Conservation (phyloP, 2,888 invertebrate species). For the Thereva nobilitata region DNA sequence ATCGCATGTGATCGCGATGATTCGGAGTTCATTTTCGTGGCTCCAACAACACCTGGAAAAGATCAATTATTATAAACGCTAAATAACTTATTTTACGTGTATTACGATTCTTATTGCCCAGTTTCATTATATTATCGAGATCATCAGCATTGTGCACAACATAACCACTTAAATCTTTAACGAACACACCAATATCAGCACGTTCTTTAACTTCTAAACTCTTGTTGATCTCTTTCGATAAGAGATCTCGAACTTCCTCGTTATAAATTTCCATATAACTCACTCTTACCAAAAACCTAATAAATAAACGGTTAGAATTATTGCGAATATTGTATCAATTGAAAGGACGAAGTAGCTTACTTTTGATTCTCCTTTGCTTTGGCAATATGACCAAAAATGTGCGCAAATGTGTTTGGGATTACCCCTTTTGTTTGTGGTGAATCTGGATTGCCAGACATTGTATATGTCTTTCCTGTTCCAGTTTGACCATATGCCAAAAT, state of each 20-base stretch:
- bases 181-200: conserved; percentile 96
- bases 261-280: conserved; percentile 99
- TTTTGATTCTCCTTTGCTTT: conserved; percentile 89
- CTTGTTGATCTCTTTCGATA: conserved; percentile 84
- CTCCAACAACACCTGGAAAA: conserved; percentile 70
- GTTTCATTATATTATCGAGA: conserved; percentile 90
- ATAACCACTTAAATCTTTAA: conserved; percentile 94
- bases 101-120: conserved; percentile 90
- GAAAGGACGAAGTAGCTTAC: conserved; percentile 59
- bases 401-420: conserved; percentile 98
- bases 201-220: conserved; percentile 93
- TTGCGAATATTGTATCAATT: neutral
- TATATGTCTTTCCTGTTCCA: conserved; percentile 98
- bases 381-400: conserved; percentile 97
- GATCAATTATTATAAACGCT: conserved; percentile 1
- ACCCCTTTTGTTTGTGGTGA: conserved; percentile 92
- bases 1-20: conserved; percentile 98
- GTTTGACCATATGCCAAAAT: conserved; percentile 90
- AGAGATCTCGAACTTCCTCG: conserved; percentile 94
- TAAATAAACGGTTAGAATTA: conserved; percentile 28
- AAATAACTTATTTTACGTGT: conserved; percentile 48
- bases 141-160: conserved; percentile 98
- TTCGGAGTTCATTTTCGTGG: conserved; percentile 97
- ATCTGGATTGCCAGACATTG: conserved; percentile 92
- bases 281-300: conserved; percentile 91